Conservation (phyloP, 1,140 invertebrate genomes). For the Homarus americanus region DNA sequence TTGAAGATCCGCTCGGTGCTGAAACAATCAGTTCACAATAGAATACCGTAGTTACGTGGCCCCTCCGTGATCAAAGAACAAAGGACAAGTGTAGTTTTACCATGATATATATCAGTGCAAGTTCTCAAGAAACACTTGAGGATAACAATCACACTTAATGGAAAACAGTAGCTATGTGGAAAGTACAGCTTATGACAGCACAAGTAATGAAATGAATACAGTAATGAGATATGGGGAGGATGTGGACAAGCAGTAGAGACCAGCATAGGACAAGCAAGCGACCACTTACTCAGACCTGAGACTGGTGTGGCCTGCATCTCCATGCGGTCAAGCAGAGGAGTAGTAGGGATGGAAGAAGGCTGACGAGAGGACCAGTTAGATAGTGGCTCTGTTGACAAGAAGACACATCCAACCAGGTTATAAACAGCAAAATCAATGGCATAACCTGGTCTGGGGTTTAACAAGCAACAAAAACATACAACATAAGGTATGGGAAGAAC, state of each 20-base stretch:
- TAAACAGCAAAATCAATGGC: neutral
- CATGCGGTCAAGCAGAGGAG: slow-evolving; percentile 64
- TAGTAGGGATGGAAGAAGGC: slow-evolving; percentile 56
- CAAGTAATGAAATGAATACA: neutral
- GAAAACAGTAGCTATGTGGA: too few species aligned
- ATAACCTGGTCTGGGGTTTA: neutral
- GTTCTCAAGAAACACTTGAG: too few species aligned
- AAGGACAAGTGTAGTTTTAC: too few species aligned
- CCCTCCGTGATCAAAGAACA: too few species aligned
- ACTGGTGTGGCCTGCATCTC: slow-evolving; percentile 59
- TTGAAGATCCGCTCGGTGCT: slow-evolving; percentile 36
- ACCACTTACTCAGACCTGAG: slow-evolving; percentile 58
- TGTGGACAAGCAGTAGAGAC: slow-evolving; percentile 5
- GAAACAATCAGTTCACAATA: neutral
- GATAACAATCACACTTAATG: too few species aligned
- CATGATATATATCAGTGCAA: too few species aligned
- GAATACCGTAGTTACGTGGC: neutral
- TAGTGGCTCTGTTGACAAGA: slow-evolving; percentile 46
- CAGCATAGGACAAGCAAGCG: slow-evolving; percentile 9
- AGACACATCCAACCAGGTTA: slow-evolving; percentile 16
- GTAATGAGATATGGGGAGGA: neutral
- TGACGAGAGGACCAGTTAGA: slow-evolving; percentile 69
- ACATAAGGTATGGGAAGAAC: too few species aligned
- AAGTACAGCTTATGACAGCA: neutral
- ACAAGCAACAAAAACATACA: neutral